Base-by-base conservation (phyloP, 2,797 vertebrate species). In the Zalophus californianus region DNA sequence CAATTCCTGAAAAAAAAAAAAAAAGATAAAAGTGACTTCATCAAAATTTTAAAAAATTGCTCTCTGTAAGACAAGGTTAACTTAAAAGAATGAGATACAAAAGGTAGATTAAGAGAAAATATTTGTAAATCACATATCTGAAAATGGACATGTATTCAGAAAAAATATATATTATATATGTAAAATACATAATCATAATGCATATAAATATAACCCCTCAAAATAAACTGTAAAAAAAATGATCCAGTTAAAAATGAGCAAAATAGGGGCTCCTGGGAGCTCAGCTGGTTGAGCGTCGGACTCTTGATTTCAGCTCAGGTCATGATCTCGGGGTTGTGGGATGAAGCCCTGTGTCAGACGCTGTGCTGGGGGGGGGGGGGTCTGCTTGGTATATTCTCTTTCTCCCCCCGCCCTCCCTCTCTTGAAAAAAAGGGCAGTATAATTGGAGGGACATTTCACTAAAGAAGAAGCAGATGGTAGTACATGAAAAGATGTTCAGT, bases 291-390 rank as follows among this genome's bases (percentile, higher is more conserved):
- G 66, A 18, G 18, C 9, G 11, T 11, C 11, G 2, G 66, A 68
- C 66, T 68, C 66, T 21, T 21, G 66, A 68, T 35, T 21, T 21
- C 4, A 29, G n/a, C 66, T 21, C n/a, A 38, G 9, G n/a, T 68
- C 66, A 21, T 38, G 66, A 68, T 68, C 66, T 68, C n/a, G 5
- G n/a, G n/a, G 66, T 68, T 4, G 4, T 35, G n/a, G 66, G n/a
- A 68, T 21, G n/a, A 18, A 68, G 18, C 66, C 18, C n/a, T 2
- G 4, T 21, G 18, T 68, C 18, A 35, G n/a, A 35, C 18, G 35
- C n/a, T 35, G 18, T 35, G 16, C n/a, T 35, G 4, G 0, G 60
- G 10, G n/a, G n/a, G n/a, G n/a, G 62, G 7, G 29, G 62, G 1
- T n/a, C 7, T 21, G n/a, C 18, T 35, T 35, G n/a, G 2, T 35